Conservation (phyloP, 2,797 vertebrate species). For the Sebastes kiyomatsui region DNA sequence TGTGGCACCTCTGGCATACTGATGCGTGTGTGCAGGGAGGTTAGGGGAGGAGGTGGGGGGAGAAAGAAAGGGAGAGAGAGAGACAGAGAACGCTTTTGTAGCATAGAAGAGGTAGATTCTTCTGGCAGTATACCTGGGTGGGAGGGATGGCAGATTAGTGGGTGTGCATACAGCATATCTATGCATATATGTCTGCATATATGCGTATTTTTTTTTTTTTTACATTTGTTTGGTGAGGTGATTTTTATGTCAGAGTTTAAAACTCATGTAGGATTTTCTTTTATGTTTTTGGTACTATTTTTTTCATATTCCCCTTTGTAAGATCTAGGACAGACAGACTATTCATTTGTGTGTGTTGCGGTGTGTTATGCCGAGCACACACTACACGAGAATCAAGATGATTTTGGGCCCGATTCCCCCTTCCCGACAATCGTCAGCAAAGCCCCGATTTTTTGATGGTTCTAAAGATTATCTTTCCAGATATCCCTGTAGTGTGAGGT, state of each 20-base stretch:
- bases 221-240: slow-evolving; percentile 18
- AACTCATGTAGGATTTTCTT: background rate
- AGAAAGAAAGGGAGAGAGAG: background rate
- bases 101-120: slow-evolving; percentile 18
- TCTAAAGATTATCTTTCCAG: no score
- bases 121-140: slow-evolving; percentile 17
- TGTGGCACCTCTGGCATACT: slow-evolving; percentile 64
- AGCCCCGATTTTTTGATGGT: no score
- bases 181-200: background rate
- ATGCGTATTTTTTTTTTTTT: background rate
- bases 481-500: no score
- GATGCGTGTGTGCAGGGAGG: slow-evolving; percentile 52
- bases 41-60: slow-evolving; percentile 5
- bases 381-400: no score
- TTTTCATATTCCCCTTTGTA: background rate
- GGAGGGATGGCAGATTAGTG: background rate
- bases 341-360: background rate
- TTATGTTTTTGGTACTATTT: background rate
- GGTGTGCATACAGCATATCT: background rate
- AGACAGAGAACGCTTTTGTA: slow-evolving; percentile 28
- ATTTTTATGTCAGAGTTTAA: slow-evolving; percentile 49
- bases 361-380: background rate
- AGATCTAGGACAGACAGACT: background rate
- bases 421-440: no score
- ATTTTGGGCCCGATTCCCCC: no score